phyloP scores from a whole-genome alignment of 2,888 invertebrate species.

The Rosalia funebris region DNA sequence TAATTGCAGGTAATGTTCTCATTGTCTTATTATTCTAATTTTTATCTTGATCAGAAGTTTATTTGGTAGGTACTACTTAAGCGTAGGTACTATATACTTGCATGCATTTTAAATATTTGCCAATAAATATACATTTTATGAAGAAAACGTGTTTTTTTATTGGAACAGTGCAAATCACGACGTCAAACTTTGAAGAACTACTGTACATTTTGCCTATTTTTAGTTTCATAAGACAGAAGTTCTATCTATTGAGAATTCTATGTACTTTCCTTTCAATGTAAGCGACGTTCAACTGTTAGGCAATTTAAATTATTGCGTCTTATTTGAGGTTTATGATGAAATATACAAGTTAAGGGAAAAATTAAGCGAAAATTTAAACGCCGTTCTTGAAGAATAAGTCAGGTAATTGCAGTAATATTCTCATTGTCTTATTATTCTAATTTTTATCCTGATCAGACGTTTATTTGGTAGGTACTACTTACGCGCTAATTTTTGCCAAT shows the following conservation, averaged over 20 bases:
- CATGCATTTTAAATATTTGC: conserved; percentile 19
- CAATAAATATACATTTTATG: conserved; percentile 25
- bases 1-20: too few relatives aligned
- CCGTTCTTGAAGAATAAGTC: too few relatives aligned
- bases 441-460: conserved; percentile 6
- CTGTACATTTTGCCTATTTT: background rate
- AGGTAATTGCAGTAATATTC: too few relatives aligned
- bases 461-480: conserved; percentile 12
- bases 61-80: conserved; percentile 7
- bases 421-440: conserved; percentile 13
- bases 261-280: too few relatives aligned
- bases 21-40: conserved; percentile 16
- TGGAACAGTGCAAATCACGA: background rate
- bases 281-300: too few relatives aligned
- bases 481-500: conserved; percentile 21
- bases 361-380: too few relatives aligned
- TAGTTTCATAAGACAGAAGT: too few relatives aligned
- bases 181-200: background rate
- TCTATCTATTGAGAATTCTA: too few relatives aligned
- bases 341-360: too few relatives aligned
- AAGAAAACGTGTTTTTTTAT: background rate
- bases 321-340: too few relatives aligned
- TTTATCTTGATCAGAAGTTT: conserved; percentile 9
- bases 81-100: conserved; percentile 23
- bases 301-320: too few relatives aligned